phyloP scores from a whole-genome alignment of 2,888 invertebrate species.

The Tenthredo mesomela region DNA sequence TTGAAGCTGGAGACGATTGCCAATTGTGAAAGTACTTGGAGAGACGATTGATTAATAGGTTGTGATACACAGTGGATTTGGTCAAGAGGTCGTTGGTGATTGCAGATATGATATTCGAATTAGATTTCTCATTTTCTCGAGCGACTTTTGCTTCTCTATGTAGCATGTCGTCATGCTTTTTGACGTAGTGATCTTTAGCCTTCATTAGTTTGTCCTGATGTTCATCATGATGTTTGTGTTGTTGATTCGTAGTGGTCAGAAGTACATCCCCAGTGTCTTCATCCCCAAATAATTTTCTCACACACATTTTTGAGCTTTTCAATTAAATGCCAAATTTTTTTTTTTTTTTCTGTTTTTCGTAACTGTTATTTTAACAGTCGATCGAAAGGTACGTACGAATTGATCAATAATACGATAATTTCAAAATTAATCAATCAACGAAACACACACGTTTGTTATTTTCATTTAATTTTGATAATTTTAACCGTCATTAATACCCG shows the following conservation, averaged over 20 bases:
- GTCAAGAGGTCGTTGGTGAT: slow-evolving; percentile 77
- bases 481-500: neutral
- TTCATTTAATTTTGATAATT: slow-evolving; percentile 26
- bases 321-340: neutral
- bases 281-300: slow-evolving; percentile 41
- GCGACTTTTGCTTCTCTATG: slow-evolving; percentile 58
- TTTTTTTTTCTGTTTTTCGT: neutral
- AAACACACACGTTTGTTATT: neutral
- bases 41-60: slow-evolving; percentile 76
- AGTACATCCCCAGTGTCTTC: slow-evolving; percentile 7
- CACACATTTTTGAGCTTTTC: slow-evolving; percentile 8
- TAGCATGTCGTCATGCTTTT: slow-evolving; percentile 68
- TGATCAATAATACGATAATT: neutral
- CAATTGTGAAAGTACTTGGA: slow-evolving; percentile 74
- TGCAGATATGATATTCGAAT: slow-evolving; percentile 8
- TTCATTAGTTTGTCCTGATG: slow-evolving; percentile 61
- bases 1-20: slow-evolving; percentile 79
- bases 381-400: neutral
- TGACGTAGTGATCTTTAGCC: slow-evolving; percentile 70
- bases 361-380: neutral
- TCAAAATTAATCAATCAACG: neutral
- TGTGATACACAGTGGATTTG: slow-evolving; percentile 79
- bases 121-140: slow-evolving; percentile 29
- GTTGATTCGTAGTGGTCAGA: slow-evolving; percentile 23
- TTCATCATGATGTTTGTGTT: slow-evolving; percentile 50